Percentiles rank a stretch among this genome's conserved stretches.
These are phyloP conservation scores for Clostera curtula DNA, from an alignment of 2,888 invertebrate species.

Conservation along the genomic window DNA sequence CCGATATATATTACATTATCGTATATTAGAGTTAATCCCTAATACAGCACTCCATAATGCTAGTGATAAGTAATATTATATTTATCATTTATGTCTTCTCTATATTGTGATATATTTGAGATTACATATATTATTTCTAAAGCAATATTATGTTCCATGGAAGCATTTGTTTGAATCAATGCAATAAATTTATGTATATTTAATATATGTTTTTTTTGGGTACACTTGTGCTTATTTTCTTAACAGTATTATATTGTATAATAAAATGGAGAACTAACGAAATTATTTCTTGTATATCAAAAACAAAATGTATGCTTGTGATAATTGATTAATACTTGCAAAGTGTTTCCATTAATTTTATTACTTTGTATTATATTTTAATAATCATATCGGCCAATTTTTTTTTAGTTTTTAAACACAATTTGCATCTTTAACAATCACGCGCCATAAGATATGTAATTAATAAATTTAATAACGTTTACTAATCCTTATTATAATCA, in stretches of 20 bases:
- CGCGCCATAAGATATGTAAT: too few relatives aligned
- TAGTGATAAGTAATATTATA: constrained; percentile 55
- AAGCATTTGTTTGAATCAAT: constrained; percentile 45
- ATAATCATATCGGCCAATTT: too few relatives aligned
- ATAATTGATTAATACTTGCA: too few relatives aligned
- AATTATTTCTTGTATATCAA: constrained; percentile 17
- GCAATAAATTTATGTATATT: constrained; percentile 45
- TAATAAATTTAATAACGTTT: constrained; percentile 13
- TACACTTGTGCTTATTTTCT: constrained; percentile 21
- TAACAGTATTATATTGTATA: constrained; percentile 27
- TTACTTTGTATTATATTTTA: too few relatives aligned
- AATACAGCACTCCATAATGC: constrained; percentile 42
- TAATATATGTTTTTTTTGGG: constrained; percentile 26
- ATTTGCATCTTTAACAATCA: too few relatives aligned
- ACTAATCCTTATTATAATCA: constrained; percentile 14
- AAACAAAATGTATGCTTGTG: constrained; percentile 20
- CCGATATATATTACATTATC: constrained; percentile 22
- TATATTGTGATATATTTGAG: constrained; percentile 51
- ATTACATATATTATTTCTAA: constrained; percentile 46
- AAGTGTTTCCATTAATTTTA: too few relatives aligned
- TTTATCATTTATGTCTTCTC: constrained; percentile 36
- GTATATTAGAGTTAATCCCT: constrained; percentile 30
- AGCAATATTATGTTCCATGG: constrained; percentile 46
- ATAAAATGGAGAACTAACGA: constrained; percentile 17
- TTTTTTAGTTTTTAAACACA: too few relatives aligned